Evolutionary conservation across 2,797 vertebrate species (phyloP).

Genomic region (Gymnopithys bicolor): DNA sequence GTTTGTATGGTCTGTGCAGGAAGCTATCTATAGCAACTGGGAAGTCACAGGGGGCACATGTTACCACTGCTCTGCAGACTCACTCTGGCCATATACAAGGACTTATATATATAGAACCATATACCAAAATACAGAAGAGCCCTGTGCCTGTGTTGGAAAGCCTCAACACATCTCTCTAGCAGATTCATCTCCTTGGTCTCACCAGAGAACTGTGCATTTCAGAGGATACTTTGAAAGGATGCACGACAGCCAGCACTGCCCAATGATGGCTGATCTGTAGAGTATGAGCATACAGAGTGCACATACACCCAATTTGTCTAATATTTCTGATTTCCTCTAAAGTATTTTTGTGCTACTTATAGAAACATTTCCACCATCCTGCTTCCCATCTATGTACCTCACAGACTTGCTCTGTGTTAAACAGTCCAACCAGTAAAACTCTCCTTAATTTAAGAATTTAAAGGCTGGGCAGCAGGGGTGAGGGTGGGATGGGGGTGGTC

Average conservation of each 20-base stretch:
- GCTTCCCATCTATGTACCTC: neutral
- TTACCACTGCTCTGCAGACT: neutral
- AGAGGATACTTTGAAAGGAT: neutral
- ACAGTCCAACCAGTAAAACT: neutral
- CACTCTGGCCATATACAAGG: neutral
- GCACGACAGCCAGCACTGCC: neutral
- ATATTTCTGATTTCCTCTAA: neutral
- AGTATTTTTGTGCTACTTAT: neutral
- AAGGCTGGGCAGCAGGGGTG: neutral
- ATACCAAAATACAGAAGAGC: neutral
- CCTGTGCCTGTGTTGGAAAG: neutral
- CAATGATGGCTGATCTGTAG: neutral
- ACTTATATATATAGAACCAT: neutral
- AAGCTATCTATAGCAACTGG: neutral
- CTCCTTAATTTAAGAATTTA: neutral
- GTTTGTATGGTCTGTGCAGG: neutral
- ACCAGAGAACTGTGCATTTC: neutral
- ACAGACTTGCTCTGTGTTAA: neutral
- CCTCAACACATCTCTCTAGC: neutral
- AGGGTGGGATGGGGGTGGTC: too few relatives aligned
- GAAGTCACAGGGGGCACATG: neutral
- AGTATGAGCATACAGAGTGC: neutral
- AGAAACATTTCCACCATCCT: rapidly evolving
- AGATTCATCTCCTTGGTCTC: neutral
- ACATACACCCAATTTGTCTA: neutral